Base-by-base conservation (phyloP, 2,888 invertebrate species). In the Athalia cordata region DNA sequence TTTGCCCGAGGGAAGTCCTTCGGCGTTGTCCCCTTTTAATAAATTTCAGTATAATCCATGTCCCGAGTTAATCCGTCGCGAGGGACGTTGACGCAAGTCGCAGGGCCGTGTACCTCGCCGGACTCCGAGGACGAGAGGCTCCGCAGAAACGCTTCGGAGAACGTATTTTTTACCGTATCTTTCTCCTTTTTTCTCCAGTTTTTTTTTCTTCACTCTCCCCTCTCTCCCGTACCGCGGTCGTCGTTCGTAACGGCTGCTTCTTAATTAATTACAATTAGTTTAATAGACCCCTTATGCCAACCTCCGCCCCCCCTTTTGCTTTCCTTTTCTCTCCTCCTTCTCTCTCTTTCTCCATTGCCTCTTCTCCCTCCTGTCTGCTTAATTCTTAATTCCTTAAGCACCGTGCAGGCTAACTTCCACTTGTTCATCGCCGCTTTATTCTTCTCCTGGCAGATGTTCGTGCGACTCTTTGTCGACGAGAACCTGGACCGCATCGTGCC, bases 401-500 rank as follows among this genome's bases (percentile, higher is more conserved):
- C 77, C 81, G 81, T 81, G 29, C 29, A 29, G 80, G 78, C 82
- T 78, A 81, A 81, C 82, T 80, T 81, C 75, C 79, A 77, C 81
- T 79, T 82, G 81, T 81, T 83, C 80, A 81, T 81, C 81, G 75
- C 57, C 11, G 43, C 45, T 78, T 67, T 77, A 79, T 81, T 81
- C 81, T 76, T 64, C 81, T 80, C 84, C 77, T 91, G 92, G 72
- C 92, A 98, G 98, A 98, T 98, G 98, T 98, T 98, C 91, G 98
- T 98, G 81, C 94, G 98, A 62, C 93, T 98, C 80, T 98, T 98
- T 91, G 98, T 98, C 80, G 98, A 98, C 90, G 98, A 98, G 91
- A 98, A 98, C 89, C 92, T 98, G 85, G 98, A 98, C 90, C 94
- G 98, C 88, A 97, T 97, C 93, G 97, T 98, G 79, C 98, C 98